phyloP scores from a whole-genome alignment of 2,888 invertebrate species.

The Trissolcus brochymenae region DNA sequence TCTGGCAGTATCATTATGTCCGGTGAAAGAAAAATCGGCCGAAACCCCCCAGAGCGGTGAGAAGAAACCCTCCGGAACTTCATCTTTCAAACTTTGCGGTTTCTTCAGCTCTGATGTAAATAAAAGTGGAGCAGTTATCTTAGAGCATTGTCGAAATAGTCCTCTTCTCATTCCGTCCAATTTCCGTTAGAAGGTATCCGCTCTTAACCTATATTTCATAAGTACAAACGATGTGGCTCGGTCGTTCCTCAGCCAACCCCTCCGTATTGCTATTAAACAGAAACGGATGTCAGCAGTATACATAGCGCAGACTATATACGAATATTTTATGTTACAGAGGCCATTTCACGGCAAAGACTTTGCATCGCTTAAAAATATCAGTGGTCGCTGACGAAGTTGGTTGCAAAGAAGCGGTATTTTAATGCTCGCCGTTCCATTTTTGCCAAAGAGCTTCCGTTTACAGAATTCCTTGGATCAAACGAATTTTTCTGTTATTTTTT shows the following conservation, averaged over 20 bases:
- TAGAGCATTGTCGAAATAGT: slow-evolving; percentile 36
- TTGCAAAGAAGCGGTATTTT: slow-evolving; percentile 43
- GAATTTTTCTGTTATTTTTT: slow-evolving; percentile 7
- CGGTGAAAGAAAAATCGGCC: too few relatives aligned
- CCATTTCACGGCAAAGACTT: slow-evolving; percentile 24
- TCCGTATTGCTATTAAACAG: not conserved
- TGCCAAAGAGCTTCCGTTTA: slow-evolving; percentile 46
- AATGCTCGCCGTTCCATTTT: slow-evolving; percentile 41
- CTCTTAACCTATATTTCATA: slow-evolving; percentile 42
- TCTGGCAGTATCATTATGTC: too few relatives aligned
- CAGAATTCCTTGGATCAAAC: slow-evolving; percentile 49
- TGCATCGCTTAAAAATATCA: slow-evolving; percentile 39
- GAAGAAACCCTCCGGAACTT: too few relatives aligned
- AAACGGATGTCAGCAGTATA: slow-evolving; percentile 15
- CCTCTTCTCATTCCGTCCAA: slow-evolving; percentile 21
- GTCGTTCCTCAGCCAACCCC: not conserved
- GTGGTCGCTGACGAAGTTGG: slow-evolving; percentile 34
- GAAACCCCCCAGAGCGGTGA: too few relatives aligned
- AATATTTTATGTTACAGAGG: too few relatives aligned
- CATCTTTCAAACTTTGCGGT: not conserved
- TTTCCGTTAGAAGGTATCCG: slow-evolving; percentile 25
- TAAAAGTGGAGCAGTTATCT: slow-evolving; percentile 38
- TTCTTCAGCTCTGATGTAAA: slow-evolving; percentile 9
- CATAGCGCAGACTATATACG: slow-evolving; percentile 10
- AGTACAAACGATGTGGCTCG: slow-evolving; percentile 15